Evolutionary conservation across 2,797 vertebrate genomes (phyloP).

Genomic region (Emydoidea blandingii): DNA sequence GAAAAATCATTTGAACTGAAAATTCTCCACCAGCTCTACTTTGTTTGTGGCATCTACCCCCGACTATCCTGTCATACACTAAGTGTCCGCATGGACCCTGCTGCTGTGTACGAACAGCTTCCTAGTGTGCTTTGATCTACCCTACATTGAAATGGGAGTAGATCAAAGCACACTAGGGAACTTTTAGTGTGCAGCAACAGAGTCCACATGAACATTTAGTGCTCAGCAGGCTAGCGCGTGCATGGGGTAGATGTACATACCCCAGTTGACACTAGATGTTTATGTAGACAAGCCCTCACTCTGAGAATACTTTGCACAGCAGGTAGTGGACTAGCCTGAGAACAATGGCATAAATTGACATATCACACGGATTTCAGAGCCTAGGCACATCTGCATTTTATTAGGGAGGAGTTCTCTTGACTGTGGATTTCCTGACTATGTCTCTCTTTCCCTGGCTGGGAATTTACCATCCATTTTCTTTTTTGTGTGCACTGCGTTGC

Average conservation of each 20-base stretch:
- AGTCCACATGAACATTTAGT: neutral
- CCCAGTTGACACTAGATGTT: neutral
- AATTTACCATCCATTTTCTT: rapidly evolving
- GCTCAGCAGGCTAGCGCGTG: neutral
- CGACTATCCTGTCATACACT: neutral
- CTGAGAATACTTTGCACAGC: conserved; percentile 1
- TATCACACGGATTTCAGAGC: conserved; percentile 24
- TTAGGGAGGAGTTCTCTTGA: neutral
- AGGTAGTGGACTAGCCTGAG: conserved; percentile 25
- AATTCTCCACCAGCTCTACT: neutral
- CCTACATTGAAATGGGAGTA: neutral
- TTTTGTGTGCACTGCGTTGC: rapidly evolving
- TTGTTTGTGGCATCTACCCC: neutral
- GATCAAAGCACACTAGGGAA: neutral
- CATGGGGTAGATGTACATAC: neutral
- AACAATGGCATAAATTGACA: conserved; percentile 37
- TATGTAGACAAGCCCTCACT: neutral
- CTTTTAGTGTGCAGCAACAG: neutral
- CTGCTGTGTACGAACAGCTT: neutral
- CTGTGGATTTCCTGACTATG: neutral
- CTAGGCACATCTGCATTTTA: conserved; percentile 33
- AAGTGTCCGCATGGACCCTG: neutral
- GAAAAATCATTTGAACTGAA: conserved; percentile 50
- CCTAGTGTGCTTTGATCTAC: neutral
- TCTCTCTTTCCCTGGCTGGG: neutral